Evolutionary conservation across 2,797 vertebrate genomes (phyloP), one percentile per base, ranked within the genome.

Genomic region (Catamblyrhynchus diadema): DNA sequence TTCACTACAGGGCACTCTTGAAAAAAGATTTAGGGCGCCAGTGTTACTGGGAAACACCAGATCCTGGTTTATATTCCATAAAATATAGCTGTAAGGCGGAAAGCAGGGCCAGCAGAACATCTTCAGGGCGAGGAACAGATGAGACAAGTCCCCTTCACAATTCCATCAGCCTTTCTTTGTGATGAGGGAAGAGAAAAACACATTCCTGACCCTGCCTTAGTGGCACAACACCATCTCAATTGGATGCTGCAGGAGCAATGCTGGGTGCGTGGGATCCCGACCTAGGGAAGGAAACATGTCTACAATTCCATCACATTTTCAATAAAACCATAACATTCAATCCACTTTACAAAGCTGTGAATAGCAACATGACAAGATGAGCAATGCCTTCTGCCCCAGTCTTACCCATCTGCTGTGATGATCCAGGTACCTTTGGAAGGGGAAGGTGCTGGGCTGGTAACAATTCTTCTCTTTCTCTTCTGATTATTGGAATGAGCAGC

Each of bases 231-330:
- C n/a, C n/a, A 59, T 27, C 59, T 37, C 11, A 20, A 11, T 8
- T 60, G 0, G 0, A 12, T 10, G 56, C 66, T 51, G 35, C 1
- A 0, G 48, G 21, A 84, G 50, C 60, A 84, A 35, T 1, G 3
- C 35, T 65, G 61, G 28, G 22, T 1, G 7, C 33, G 53, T 59
- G n/a, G 47, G 48, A 90, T 75, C 39, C 21, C 2, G 10, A n/a
- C 37, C 20, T 10, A 41, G 41, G 59, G 30, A 73, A 60, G 24
- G 32, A 91, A 64, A 53, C 9, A 33, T 4, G 13, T 4, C 64
- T 41, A 30, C 16, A 39, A 2, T 21, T 45, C 30, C 50, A 37
- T 17, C 6, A 6, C 32, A 65, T 82, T 59, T 86, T 23, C 64
- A 57, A 18, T 21, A 74, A 30, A 74, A 57, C n/a, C 1, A 0